Conservation (phyloP, 2,888 invertebrate species). For the Cryptus armator region DNA sequence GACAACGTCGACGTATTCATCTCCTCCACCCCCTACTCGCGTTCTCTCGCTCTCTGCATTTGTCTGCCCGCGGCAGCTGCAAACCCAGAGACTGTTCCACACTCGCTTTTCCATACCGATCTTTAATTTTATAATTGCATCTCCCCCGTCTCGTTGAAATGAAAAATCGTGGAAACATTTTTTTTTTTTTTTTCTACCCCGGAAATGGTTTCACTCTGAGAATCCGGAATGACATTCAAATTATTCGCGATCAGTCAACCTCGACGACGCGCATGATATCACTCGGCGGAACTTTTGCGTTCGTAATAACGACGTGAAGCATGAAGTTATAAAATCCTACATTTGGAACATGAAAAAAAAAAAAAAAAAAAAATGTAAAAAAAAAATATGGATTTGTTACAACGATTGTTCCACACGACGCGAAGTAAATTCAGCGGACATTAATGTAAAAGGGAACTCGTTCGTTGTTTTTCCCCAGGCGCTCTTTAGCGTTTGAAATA, state of each 20-base stretch:
- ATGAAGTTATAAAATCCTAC: background rate
- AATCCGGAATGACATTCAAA: conserved; percentile 52
- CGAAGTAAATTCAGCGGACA: background rate
- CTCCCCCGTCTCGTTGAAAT: conserved; percentile 21
- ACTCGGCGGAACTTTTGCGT: background rate
- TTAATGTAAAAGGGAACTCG: background rate
- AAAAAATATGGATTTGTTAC: background rate
- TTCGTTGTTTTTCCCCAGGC: background rate
- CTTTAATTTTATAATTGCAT: conserved; percentile 65
- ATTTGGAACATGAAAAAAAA: background rate
- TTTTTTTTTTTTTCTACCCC: conserved; percentile 1
- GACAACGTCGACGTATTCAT: conserved; percentile 28
- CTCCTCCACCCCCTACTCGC: conserved; percentile 3
- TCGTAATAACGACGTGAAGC: background rate
- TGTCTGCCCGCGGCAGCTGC: conserved; percentile 43
- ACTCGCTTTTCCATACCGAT: conserved; percentile 41
- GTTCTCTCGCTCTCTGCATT: conserved; percentile 8
- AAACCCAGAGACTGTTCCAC: conserved; percentile 18
- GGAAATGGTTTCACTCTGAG: conserved; percentile 46
- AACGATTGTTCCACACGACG: background rate
- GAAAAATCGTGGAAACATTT: conserved; percentile 22
- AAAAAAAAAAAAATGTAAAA: background rate
- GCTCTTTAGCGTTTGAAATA: background rate
- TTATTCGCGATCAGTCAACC: conserved; percentile 39
- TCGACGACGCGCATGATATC: background rate